phyloP scores from a whole-genome alignment of 2,113 vertebrate genomes.

The Illadopsis cleaveri region DNA sequence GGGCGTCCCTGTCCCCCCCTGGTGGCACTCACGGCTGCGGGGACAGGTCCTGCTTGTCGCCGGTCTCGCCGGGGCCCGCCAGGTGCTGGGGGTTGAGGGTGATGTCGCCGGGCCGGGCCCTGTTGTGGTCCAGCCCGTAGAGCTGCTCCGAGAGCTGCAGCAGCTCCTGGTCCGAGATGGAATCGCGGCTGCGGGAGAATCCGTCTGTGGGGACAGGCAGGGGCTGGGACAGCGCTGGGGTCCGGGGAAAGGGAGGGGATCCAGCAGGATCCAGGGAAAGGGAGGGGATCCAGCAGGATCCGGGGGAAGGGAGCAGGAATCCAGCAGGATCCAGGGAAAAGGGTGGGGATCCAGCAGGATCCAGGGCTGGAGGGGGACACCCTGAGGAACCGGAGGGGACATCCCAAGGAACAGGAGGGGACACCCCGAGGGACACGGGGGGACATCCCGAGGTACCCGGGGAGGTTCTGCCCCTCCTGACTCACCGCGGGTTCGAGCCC shows the following conservation, averaged over 20 bases:
- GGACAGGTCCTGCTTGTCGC: conserved; percentile 70
- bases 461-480: background rate
- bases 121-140: conserved; percentile 82
- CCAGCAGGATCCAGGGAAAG: too few species aligned
- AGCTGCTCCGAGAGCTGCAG: conserved; percentile 83
- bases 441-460: background rate
- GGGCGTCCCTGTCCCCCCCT: too few species aligned
- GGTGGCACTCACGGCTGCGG: conserved; percentile 75
- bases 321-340: too few species aligned
- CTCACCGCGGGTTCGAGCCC: background rate
- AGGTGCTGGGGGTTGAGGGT: conserved; percentile 80
- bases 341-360: too few species aligned
- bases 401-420: background rate
- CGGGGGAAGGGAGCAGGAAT: background rate
- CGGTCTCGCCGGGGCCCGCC: conserved; percentile 64
- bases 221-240: background rate
- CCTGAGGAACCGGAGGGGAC: background rate
- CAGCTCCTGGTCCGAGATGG: conserved; percentile 80
- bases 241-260: fast-evolving
- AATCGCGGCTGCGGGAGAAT: conserved; percentile 41
- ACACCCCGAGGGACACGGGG: background rate
- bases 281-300: background rate
- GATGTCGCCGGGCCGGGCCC: conserved; percentile 77
- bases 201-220: conserved; percentile 16
- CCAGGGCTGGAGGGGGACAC: too few species aligned